Conservation (phyloP, 2,797 vertebrate genomes). For the Tiaroga cobitis region DNA sequence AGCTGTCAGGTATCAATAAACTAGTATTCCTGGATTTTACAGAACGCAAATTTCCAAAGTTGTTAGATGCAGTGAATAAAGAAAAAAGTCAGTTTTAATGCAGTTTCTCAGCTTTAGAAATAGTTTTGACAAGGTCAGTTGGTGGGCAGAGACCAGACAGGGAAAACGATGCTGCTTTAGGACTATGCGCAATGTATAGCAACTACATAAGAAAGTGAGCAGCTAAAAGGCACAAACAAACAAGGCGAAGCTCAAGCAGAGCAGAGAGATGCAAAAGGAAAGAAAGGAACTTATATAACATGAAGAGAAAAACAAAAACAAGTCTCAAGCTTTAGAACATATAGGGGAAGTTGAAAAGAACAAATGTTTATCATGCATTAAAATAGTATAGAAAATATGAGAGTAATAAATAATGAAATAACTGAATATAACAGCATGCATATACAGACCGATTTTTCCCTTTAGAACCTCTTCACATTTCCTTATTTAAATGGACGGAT, state of each 20-base stretch:
- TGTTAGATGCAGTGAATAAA: slow-evolving; percentile 23
- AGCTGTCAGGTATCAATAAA: background rate
- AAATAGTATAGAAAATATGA: background rate
- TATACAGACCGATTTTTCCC: slow-evolving; percentile 52
- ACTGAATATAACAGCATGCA: slow-evolving; percentile 49
- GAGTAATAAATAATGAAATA: background rate
- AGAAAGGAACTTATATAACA: slow-evolving; percentile 20
- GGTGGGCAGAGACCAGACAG: slow-evolving; percentile 10
- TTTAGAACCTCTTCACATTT: slow-evolving; percentile 58
- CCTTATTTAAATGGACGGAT: slow-evolving; percentile 62
- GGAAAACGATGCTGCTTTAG: background rate
- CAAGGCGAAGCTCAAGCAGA: slow-evolving; percentile 3
- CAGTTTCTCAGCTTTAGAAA: slow-evolving; percentile 19
- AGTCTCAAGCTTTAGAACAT: slow-evolving; percentile 31
- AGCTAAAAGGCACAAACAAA: slow-evolving; percentile 39
- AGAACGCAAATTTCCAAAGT: slow-evolving; percentile 19
- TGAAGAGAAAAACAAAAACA: slow-evolving; percentile 6
- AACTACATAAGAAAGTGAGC: background rate
- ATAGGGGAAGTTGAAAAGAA: slow-evolving; percentile 17
- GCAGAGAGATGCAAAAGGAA: slow-evolving; percentile 10
- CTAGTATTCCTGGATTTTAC: background rate
- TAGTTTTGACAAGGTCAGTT: slow-evolving; percentile 10
- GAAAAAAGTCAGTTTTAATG: background rate
- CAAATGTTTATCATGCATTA: slow-evolving; percentile 35
- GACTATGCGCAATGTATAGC: slow-evolving; percentile 6